phyloP scores from a whole-genome alignment of 2,113 vertebrate species.

The Callipepla squamata region DNA sequence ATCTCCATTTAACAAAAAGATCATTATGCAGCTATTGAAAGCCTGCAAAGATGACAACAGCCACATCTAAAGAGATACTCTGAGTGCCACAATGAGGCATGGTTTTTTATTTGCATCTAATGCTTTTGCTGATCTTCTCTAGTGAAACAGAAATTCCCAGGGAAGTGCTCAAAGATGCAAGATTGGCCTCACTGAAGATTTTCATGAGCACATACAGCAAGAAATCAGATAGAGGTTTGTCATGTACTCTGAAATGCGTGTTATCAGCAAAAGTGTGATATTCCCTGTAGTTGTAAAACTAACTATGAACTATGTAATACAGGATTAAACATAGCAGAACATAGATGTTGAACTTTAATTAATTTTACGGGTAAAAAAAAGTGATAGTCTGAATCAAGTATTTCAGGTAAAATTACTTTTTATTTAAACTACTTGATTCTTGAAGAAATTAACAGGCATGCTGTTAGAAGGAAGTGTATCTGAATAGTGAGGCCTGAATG shows the following conservation, averaged over 20 bases:
- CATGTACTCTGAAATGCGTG: not conserved
- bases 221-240: not conserved
- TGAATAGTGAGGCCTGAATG: not conserved
- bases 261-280: not conserved
- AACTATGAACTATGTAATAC: not conserved
- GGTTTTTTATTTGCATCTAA: conserved; percentile 33
- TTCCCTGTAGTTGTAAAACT: not conserved
- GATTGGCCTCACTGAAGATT: not conserved
- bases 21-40: conserved; percentile 60
- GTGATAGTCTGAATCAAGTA: not conserved
- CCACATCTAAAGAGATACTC: conserved; percentile 51
- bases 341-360: not conserved
- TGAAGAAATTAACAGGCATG: not conserved
- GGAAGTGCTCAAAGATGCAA: not conserved
- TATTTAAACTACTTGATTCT: not conserved
- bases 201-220: not conserved
- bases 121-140: not conserved
- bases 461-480: fast-evolving
- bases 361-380: not conserved
- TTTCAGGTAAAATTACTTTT: not conserved
- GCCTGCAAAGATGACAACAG: conserved; percentile 53
- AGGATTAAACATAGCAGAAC: not conserved
- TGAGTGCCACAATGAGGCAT: not conserved
- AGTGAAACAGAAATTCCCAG: conserved; percentile 15
- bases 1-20: conserved; percentile 64